Evolutionary conservation across 2,888 invertebrate species (phyloP).

Genomic region (Crocallis elinguaria): DNA sequence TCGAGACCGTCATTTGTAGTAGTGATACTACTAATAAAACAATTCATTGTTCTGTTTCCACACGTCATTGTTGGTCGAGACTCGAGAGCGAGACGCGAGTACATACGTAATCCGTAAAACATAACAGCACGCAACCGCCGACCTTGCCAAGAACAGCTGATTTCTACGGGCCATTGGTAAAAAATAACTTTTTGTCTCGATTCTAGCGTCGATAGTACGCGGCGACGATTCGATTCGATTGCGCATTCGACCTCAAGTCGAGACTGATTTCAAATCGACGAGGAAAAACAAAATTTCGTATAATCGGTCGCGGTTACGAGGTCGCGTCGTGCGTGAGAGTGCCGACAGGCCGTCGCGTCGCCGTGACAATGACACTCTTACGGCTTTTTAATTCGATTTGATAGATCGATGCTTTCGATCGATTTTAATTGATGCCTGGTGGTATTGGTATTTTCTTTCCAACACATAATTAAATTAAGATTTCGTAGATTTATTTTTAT

Average conservation of each 20-base stretch:
- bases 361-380: conserved; percentile 62
- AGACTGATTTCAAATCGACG: conserved; percentile 58
- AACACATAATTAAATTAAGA: too few species aligned
- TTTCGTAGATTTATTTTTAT: too few species aligned
- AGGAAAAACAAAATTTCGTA: conserved; percentile 64
- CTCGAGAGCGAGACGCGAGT: conserved; percentile 33
- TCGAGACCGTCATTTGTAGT: conserved; percentile 18
- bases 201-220: conserved; percentile 26
- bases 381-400: conserved; percentile 38
- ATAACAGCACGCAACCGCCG: conserved; percentile 47
- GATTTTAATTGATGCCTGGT: background rate
- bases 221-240: conserved; percentile 52
- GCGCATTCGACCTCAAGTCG: conserved; percentile 55
- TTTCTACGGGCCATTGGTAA: conserved; percentile 54
- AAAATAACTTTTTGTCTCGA: conserved; percentile 43
- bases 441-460: too few species aligned
- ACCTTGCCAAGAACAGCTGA: conserved; percentile 57
- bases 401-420: conserved; percentile 41
- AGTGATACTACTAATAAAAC: conserved; percentile 25
- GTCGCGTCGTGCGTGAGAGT: conserved; percentile 46
- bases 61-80: conserved; percentile 39
- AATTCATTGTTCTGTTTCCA: conserved; percentile 35
- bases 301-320: conserved; percentile 50
- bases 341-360: conserved; percentile 6
- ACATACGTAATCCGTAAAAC: conserved; percentile 43